Evolutionary conservation across 2,797 vertebrate species (phyloP).

Genomic region (Sebastes kiyomatsui): DNA sequence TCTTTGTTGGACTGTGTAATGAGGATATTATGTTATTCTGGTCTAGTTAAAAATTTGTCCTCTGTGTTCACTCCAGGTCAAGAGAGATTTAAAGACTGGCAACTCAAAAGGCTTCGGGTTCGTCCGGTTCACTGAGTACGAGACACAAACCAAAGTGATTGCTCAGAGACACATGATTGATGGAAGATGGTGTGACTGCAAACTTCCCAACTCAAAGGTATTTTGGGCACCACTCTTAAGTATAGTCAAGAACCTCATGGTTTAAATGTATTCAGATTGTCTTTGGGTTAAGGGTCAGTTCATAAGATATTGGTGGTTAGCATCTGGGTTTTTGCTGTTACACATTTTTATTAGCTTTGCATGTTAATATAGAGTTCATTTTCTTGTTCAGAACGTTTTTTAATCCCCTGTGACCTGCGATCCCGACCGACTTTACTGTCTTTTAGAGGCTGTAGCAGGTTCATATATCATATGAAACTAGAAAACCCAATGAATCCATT

Average conservation of each 20-base stretch:
- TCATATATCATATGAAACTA: too few species aligned
- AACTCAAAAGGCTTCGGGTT: conserved; percentile 99
- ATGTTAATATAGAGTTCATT: neutral
- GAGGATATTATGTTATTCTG: neutral
- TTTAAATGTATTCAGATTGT: neutral
- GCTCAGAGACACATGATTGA: conserved; percentile 99
- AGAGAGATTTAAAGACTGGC: conserved; percentile 96
- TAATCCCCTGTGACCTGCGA: too few species aligned
- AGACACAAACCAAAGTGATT: conserved; percentile 98
- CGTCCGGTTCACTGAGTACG: conserved; percentile 97
- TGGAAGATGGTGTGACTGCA: conserved; percentile 98
- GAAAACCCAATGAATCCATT: too few species aligned
- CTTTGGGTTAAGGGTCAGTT: neutral
- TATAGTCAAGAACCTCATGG: neutral
- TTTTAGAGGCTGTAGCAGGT: too few species aligned
- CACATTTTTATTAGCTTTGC: neutral
- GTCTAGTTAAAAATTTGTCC: neutral
- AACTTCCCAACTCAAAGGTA: conserved; percentile 99
- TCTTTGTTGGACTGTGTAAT: neutral
- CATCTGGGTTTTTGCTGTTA: neutral
- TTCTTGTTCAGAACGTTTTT: neutral
- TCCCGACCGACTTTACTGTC: too few species aligned
- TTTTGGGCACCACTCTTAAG: neutral
- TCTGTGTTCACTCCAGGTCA: conserved; percentile 84
- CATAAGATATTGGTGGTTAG: neutral